Conservation (phyloP, 1,140 invertebrate species). For the Heliothis subflexa region DNA sequence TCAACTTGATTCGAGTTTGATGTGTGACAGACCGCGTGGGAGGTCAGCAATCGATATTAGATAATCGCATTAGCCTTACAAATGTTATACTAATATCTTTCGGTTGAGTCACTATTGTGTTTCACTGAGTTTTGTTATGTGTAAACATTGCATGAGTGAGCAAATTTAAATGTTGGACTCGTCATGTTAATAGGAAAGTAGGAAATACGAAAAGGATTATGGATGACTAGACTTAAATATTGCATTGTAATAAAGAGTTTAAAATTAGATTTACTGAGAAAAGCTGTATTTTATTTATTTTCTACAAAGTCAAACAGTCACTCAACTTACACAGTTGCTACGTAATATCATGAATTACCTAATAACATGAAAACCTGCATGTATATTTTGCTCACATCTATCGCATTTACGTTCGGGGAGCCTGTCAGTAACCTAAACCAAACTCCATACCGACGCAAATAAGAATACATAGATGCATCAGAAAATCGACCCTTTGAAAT, state of each 20-base stretch:
- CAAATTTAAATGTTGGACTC: constrained; percentile 4
- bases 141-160: constrained; percentile 7
- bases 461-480: too few species aligned
- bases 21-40: constrained; percentile 71
- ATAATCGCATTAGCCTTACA: constrained; percentile 74
- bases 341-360: too few species aligned
- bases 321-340: too few species aligned
- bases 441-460: too few species aligned
- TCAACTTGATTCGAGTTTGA: constrained; percentile 54
- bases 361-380: too few species aligned
- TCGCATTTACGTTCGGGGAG: too few species aligned
- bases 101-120: constrained; percentile 49
- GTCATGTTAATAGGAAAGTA: constrained; percentile 33
- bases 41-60: constrained; percentile 73
- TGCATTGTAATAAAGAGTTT: not conserved
- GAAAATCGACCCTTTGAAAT: too few species aligned
- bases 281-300: too few species aligned
- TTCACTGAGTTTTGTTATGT: constrained; percentile 23
- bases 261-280: not conserved
- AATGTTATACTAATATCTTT: constrained; percentile 65
- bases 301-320: too few species aligned
- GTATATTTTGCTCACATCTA: too few species aligned
- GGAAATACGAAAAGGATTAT: constrained; percentile 24
- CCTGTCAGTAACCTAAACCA: too few species aligned
- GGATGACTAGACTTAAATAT: not conserved